A percentile compares a stretch with the other conserved stretches of the same genome.
Conservation (phyloP, 1,140 invertebrate genomes). For the Leptinotarsa undecemlineata region DNA sequence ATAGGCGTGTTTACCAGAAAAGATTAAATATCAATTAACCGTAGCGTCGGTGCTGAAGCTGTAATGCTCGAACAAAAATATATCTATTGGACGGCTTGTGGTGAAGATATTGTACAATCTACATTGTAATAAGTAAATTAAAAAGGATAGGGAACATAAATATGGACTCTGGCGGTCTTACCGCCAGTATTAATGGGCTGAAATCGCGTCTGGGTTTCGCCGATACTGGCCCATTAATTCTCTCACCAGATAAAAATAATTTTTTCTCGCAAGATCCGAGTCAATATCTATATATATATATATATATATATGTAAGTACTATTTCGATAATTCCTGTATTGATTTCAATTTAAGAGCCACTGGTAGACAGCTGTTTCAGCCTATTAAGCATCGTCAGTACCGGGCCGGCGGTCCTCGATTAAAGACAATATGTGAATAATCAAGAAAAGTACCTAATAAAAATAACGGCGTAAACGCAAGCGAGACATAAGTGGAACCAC, state of each 20-base stretch:
- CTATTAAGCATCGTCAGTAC: too few species aligned
- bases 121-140: conserved; percentile 41
- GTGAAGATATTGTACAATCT: conserved; percentile 29
- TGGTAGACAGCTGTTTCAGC: too few species aligned
- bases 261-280: background rate
- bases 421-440: too few species aligned
- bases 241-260: conserved; percentile 36
- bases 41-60: background rate
- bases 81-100: conserved; percentile 31
- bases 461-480: too few species aligned
- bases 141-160: conserved; percentile 37
- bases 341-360: too few species aligned
- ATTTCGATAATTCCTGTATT: too few species aligned
- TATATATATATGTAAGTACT: too few species aligned
- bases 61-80: conserved; percentile 10
- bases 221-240: conserved; percentile 41
- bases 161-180: conserved; percentile 33
- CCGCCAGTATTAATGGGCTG: conserved; percentile 31
- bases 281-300: too few species aligned
- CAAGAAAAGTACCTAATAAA: too few species aligned
- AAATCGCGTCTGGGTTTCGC: conserved; percentile 35
- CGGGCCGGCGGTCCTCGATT: too few species aligned
- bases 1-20: background rate
- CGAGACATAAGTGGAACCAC: too few species aligned
- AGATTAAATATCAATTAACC: conserved; percentile 25